A percentile compares a stretch with the other conserved stretches of the same genome.
Evolutionary conservation across 2,113 vertebrate genomes (phyloP).

Genomic region (Origma solitaria): DNA sequence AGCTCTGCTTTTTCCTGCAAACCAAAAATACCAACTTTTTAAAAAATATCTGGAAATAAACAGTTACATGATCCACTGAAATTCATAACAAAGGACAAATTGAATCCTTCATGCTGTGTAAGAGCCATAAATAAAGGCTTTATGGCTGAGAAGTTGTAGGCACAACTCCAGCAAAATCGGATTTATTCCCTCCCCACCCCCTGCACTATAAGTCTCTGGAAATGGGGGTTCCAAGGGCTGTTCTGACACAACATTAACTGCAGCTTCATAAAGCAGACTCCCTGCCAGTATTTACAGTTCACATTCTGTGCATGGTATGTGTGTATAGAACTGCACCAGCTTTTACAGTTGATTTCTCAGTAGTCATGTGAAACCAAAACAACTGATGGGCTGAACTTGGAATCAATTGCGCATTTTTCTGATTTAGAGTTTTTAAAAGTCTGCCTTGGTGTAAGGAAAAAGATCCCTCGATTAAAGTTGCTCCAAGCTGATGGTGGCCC

Average conservation of each 20-base stretch:
- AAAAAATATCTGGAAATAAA: slow-evolving; percentile 37
- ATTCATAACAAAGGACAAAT: slow-evolving; percentile 62
- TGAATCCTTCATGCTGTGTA: slow-evolving; percentile 56
- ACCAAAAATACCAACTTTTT: background rate
- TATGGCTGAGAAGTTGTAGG: slow-evolving; percentile 54
- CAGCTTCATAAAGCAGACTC: slow-evolving; percentile 54
- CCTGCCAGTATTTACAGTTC: slow-evolving; percentile 50
- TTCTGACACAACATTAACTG: slow-evolving; percentile 44
- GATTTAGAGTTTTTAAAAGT: background rate
- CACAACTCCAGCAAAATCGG: slow-evolving; percentile 48
- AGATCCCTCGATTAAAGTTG: background rate
- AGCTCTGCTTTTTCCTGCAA: background rate
- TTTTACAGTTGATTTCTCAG: slow-evolving; percentile 60
- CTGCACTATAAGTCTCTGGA: slow-evolving; percentile 25
- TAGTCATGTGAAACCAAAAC: slow-evolving; percentile 63
- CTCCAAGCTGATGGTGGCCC: background rate
- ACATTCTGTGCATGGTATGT: slow-evolving; percentile 36
- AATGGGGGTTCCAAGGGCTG: slow-evolving; percentile 48
- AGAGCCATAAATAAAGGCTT: slow-evolving; percentile 63
- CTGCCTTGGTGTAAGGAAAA: background rate
- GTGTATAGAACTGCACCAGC: background rate
- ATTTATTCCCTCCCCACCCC: slow-evolving; percentile 34
- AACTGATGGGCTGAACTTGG: slow-evolving; percentile 31
- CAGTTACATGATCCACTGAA: slow-evolving; percentile 59
- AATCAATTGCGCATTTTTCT: background rate